Evolutionary conservation across 1,140 invertebrate genomes (phyloP), one percentile per base, ranked within the genome.

Genomic region (Probaryconus sp.): DNA sequence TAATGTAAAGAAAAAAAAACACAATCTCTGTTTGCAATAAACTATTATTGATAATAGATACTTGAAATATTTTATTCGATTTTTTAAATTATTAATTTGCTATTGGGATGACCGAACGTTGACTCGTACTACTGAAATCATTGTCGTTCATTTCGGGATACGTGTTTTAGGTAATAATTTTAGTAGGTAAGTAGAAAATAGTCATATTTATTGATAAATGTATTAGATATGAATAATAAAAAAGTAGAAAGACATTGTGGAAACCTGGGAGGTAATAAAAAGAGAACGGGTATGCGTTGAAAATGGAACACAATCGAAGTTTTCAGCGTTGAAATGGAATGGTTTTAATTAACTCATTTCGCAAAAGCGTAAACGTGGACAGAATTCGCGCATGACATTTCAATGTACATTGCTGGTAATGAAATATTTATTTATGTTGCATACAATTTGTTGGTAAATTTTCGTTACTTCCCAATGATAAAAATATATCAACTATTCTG

Each of bases 341-440:
- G 17, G 20, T 50, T 68, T 68, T 68, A 68, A 68, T 68, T 58
- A 68, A 58, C 53, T 35, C 53, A 50, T 13, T 43, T 47, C n/a
- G 60, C 16, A 64, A 37, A 53, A 35, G 48, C 35, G 26, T 43
- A 48, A 53, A 64, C 60, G 53, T 48, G 64, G 35, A 58, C 45
- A 1, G 51, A 68, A 68, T 58, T 40, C 13, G 35, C 18, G 11
- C 9, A 40, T 48, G 50, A 48, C 35, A 13, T 42, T 56, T 48
- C 7, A 37, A 47, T 43, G 28, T 11, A 14, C 33, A 7, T 7
- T 10, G 9, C 18, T 24, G n/a, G 14, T 37, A 45, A 37, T 53
- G 20, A 45, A 53, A 53, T 53, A 53, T 64, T 53, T 64, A 64
- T 48, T 47, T 9, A 50, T 20, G 26, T 40, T 50, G 38, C 13